phyloP scores from a whole-genome alignment of 2,113 vertebrate genomes.

The Otocyon megalotis region DNA sequence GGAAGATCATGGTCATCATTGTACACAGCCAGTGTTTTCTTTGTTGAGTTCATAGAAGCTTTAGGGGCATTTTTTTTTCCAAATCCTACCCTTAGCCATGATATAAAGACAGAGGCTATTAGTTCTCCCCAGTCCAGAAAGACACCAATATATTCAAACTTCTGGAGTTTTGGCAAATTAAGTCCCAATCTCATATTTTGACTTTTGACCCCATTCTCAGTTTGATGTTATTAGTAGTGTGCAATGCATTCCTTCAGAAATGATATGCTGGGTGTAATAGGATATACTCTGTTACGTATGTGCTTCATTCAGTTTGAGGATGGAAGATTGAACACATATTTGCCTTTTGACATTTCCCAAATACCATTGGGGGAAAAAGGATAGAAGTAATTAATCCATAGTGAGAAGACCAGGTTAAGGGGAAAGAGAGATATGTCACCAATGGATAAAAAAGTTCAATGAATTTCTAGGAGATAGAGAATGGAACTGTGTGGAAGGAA shows the following conservation, averaged over 20 bases:
- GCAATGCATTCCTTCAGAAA: not conserved
- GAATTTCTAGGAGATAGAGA: constrained; percentile 3
- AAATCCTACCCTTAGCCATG: not conserved
- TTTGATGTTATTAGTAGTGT: not conserved
- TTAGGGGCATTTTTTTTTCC: constrained; percentile 1
- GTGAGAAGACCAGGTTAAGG: not conserved
- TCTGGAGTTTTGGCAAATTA: not conserved
- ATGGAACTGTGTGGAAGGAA: not conserved
- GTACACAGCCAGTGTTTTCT: not conserved
- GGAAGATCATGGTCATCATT: not conserved
- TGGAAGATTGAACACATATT: not conserved
- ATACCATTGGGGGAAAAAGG: not conserved
- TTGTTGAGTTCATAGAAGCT: constrained; percentile 6
- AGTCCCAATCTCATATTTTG: not conserved
- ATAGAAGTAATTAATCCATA: not conserved
- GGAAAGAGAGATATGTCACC: not conserved
- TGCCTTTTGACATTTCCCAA: not conserved
- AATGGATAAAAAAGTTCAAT: not conserved
- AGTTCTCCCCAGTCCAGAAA: not conserved
- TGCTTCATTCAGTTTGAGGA: constrained; percentile 44
- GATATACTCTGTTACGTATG: not conserved
- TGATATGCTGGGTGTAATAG: not conserved
- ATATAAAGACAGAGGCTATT: not conserved
- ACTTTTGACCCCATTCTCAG: not conserved
- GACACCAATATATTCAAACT: not conserved